phyloP scores from a whole-genome alignment of 2,888 invertebrate species.

The Torymus tubicola region DNA sequence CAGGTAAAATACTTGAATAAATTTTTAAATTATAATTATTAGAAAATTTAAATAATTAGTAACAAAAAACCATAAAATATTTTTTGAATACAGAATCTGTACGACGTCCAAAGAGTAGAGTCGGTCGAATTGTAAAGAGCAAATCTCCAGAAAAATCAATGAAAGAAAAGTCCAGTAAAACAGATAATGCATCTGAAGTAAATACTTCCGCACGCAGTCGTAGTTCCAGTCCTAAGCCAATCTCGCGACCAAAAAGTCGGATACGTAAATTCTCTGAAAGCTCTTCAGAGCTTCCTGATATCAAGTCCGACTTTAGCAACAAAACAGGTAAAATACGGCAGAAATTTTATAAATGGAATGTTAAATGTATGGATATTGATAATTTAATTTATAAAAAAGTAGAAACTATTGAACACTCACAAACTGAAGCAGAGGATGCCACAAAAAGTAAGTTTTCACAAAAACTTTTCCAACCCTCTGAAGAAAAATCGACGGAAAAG shows the following conservation, averaged over 20 bases:
- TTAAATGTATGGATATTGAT: slow-evolving; percentile 5
- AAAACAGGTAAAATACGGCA: slow-evolving; percentile 12
- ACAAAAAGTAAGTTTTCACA: slow-evolving; percentile 15
- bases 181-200: slow-evolving; percentile 4
- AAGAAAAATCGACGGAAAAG: slow-evolving; percentile 3
- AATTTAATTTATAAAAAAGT: not conserved
- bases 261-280: slow-evolving; percentile 5
- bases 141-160: slow-evolving; percentile 17
- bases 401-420: slow-evolving; percentile 3
- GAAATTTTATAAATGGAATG: not conserved
- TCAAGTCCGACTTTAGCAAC: slow-evolving; percentile 3
- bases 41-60: too few relatives aligned
- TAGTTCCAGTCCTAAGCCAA: slow-evolving; percentile 3
- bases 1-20: slow-evolving; percentile 10
- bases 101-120: slow-evolving; percentile 14
- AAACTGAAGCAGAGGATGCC: not conserved
- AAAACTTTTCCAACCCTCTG: not conserved
- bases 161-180: slow-evolving; percentile 8
- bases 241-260: slow-evolving; percentile 33
- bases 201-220: not conserved
- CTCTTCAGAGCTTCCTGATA: slow-evolving; percentile 6
- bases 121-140: not conserved
- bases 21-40: too few relatives aligned
- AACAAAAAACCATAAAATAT: not conserved
- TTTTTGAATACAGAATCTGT: slow-evolving; percentile 2